Conservation (phyloP, 1,140 invertebrate species). For the Drosophila nigrodunni region DNA sequence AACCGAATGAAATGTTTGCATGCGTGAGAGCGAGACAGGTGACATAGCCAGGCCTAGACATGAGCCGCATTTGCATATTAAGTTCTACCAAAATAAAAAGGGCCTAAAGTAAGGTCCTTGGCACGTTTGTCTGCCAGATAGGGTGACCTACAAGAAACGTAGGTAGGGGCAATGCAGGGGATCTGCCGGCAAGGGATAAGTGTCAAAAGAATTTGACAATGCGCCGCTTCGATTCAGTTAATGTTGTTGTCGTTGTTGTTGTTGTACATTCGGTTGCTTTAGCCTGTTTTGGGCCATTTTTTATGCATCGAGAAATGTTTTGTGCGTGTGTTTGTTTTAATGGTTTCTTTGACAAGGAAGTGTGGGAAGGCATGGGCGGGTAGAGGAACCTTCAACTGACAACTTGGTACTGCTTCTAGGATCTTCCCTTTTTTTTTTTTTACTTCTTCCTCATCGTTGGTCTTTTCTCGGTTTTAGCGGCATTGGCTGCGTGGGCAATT, state of each 20-base stretch:
- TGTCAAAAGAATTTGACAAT: conserved; percentile 82
- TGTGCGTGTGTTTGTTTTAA: conserved; percentile 73
- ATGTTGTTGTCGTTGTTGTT: conserved; percentile 33
- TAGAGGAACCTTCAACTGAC: conserved; percentile 26
- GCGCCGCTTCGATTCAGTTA: conserved; percentile 31
- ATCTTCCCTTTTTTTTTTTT: not conserved
- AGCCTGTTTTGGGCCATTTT: conserved; percentile 44
- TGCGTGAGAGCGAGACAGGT: conserved; percentile 69
- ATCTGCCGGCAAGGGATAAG: conserved; percentile 68
- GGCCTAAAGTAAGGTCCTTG: conserved; percentile 37
- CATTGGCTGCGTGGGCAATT: conserved; percentile 69
- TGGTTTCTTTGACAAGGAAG: conserved; percentile 53
- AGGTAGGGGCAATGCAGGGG: not conserved
- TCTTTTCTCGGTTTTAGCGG: conserved; percentile 30
- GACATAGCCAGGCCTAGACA: conserved; percentile 61
- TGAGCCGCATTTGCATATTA: conserved; percentile 64
- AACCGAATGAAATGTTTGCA: conserved; percentile 47
- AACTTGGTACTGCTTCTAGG: conserved; percentile 14
- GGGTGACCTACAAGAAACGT: not conserved
- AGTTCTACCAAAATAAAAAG: conserved; percentile 21
- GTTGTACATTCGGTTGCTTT: conserved; percentile 21
- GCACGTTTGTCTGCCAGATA: conserved; percentile 17
- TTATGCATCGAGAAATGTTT: conserved; percentile 74
- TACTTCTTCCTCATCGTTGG: conserved; percentile 3
- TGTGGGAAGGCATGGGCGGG: not conserved